Evolutionary conservation across 2,888 invertebrate genomes (phyloP).

Genomic region (Noctua fimbriata): DNA sequence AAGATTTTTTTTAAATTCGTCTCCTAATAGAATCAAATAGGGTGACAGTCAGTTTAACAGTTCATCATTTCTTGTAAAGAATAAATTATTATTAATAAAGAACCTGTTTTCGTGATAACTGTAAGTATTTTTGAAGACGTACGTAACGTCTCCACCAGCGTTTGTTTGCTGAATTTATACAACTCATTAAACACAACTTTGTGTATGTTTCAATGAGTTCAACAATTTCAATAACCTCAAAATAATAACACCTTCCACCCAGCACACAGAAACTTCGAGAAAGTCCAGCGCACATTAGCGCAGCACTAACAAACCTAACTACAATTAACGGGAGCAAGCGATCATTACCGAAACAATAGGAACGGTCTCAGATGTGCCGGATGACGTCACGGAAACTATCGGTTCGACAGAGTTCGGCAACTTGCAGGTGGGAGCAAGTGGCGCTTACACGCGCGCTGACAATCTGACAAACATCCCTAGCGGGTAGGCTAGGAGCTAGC

Average conservation of each 20-base stretch:
- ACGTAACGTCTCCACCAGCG: background rate
- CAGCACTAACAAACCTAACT: constrained; percentile 47
- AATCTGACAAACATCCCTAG: constrained; percentile 76
- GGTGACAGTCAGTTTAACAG: background rate
- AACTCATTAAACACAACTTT: constrained; percentile 2
- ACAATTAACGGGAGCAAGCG: constrained; percentile 57
- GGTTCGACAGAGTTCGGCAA: constrained; percentile 47
- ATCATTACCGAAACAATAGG: constrained; percentile 64
- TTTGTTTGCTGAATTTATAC: background rate
- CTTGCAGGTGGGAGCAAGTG: constrained; percentile 66
- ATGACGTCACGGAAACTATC: constrained; percentile 60
- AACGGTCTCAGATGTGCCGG: constrained; percentile 59
- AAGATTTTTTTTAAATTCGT: background rate
- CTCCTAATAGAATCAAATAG: background rate
- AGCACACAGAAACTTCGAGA: constrained; percentile 4
- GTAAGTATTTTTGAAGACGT: background rate
- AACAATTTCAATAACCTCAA: constrained; percentile 5
- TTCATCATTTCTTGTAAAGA: too few species aligned
- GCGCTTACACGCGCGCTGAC: constrained; percentile 69
- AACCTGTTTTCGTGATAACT: background rate
- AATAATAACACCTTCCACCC: constrained; percentile 3
- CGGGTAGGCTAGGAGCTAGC: constrained; percentile 61
- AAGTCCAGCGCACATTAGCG: constrained; percentile 41
- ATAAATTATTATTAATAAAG: background rate
- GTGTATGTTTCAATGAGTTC: background rate